Percentiles rank a stretch among this genome's conserved stretches.
Evolutionary conservation across 2,888 invertebrate genomes (phyloP).

Genomic region (Stenurella melanura): DNA sequence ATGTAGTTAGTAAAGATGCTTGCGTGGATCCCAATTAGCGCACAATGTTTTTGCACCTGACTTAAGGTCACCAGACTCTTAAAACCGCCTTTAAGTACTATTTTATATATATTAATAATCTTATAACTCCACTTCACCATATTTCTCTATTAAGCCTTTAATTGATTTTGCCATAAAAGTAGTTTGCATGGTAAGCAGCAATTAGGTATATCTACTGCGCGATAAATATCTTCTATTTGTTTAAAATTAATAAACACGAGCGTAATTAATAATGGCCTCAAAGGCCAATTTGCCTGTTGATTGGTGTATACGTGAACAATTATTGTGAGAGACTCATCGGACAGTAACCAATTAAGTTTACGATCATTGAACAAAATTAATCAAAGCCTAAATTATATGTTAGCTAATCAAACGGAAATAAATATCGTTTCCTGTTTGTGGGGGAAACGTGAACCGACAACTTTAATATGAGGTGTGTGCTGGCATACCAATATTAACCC

Average conservation of each 20-base stretch:
- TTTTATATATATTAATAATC: not conserved
- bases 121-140: not conserved
- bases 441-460: not conserved
- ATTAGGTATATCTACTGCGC: slow-evolving; percentile 6
- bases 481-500: not conserved
- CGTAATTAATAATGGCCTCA: slow-evolving; percentile 25
- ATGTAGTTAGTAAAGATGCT: not conserved
- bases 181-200: slow-evolving; percentile 28
- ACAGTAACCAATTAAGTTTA: slow-evolving; percentile 48
- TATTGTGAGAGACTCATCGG: not conserved
- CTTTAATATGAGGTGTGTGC: slow-evolving; percentile 4
- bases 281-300: slow-evolving; percentile 35
- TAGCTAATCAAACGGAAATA: slow-evolving; percentile 46
- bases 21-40: not conserved
- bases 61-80: not conserved
- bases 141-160: slow-evolving; percentile 13
- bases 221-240: slow-evolving; percentile 40
- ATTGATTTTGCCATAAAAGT: slow-evolving; percentile 35
- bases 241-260: slow-evolving; percentile 35
- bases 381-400: slow-evolving; percentile 45
- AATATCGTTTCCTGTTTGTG: slow-evolving; percentile 41
- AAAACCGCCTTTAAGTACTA: not conserved
- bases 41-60: not conserved
- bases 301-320: slow-evolving; percentile 20
- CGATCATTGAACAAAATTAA: slow-evolving; percentile 47